Evolutionary conservation across 2,888 invertebrate species (phyloP), one percentile per base, ranked within the genome.

Genomic region (Diplolepis rosae): DNA sequence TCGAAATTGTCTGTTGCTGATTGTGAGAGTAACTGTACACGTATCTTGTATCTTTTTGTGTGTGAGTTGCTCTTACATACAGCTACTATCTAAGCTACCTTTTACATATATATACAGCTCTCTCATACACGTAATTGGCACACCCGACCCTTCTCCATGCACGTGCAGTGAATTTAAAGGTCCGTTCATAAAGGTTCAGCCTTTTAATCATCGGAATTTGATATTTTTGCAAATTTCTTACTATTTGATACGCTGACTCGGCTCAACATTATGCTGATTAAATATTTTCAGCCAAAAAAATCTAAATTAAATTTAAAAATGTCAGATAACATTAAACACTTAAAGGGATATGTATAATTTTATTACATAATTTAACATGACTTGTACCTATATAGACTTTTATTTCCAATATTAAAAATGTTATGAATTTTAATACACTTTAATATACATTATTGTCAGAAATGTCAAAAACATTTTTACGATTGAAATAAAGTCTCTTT

Each of bases 181-280:
- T 54, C 11, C 32, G 54, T 32, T 54, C 30, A 54, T 32, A 54
- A 54, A 32, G 32, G 30, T 54, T 54, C 11, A 28, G 30, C 15
- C 30, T 54, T 54, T 54, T 54, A 30, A 54, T 54, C 30, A 32
- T 18, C 4, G 54, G 32, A 54, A 54, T 54, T 32, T 54, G 32
- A 54, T 54, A 54, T 32, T 54, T 32, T 11, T 11, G 9, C 30
- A 28, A 9, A 54, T 54, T 54, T 15, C 30, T 54, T 24, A 30
- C 28, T 9, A n/a, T 28, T 15, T n/a, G 15, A 18, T 18, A 45
- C 9, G 18, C 30, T 30, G n/a, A 4, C 54, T 7, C 11, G 15
- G 28, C 52, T 27, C 52, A 6, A 27, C 2, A 32, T 22, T 54
- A 30, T 32, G 18, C 6, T 30, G 15, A 30, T 32, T 54, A 54